Conservation (phyloP, 92 coral and sea anemone species). For the Paramuricea clavata region DNA sequence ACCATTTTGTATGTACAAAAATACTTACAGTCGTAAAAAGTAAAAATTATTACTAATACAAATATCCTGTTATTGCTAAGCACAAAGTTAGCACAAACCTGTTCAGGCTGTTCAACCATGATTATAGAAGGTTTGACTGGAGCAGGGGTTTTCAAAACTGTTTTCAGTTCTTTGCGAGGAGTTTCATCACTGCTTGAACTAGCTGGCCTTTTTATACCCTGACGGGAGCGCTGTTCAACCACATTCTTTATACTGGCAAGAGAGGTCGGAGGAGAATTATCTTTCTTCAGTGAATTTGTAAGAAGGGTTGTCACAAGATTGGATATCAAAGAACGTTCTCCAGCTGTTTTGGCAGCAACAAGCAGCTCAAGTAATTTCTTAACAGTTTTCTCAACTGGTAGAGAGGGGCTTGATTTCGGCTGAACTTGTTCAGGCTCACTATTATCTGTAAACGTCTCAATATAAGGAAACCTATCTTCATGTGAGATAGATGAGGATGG, state of each 20-base stretch:
- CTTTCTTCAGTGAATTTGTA: conserved; percentile 17
- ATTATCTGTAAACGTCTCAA: background rate
- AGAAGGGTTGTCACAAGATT: conserved; percentile 28
- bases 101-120: conserved; percentile 94
- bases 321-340: conserved; percentile 16
- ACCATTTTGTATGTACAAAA: background rate
- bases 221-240: background rate
- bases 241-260: background rate
- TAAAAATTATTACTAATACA: background rate
- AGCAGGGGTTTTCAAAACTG: background rate
- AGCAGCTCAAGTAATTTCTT: conserved; percentile 25
- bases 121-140: conserved; percentile 82
- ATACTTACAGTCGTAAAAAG: too few relatives aligned
- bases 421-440: background rate
- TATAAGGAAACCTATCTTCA: background rate
- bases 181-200: background rate
- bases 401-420: background rate
- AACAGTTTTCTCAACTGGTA: conserved; percentile 21
- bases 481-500: conserved; percentile 7
- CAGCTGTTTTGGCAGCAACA: background rate
- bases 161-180: conserved; percentile 4
- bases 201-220: conserved; percentile 30
- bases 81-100: conserved; percentile 66
- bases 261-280: background rate
- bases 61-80: background rate